Evolutionary conservation across 2,888 invertebrate genomes (phyloP), one percentile per base, ranked within the genome.

Genomic region (Punctoribates punctum): DNA sequence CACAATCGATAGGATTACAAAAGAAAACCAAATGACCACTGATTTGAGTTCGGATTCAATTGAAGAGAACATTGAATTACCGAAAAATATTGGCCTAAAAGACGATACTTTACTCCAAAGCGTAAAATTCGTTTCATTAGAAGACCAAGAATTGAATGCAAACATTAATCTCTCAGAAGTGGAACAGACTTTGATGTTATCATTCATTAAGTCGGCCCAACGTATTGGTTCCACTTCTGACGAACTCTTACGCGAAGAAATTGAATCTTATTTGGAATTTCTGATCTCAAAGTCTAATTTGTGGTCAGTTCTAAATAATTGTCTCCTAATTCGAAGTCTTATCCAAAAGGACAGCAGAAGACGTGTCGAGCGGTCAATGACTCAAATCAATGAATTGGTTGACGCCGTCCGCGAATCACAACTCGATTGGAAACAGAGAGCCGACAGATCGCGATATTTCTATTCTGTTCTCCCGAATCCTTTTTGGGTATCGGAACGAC

Each of bases 31-130:
- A 27, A 25, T 72, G 46, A 46, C 9, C 11, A 17, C 27, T 17
- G 27, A 67, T 1, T 48, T 20, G 46, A 73, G 20, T n/a, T 20
- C 13, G 20, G 42, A 74, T 42, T n/a, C 13, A 38, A 1, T 5
- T 0, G 17, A 42, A 4, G n/a, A 34, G 46, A 42, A 20, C 15
- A 42, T 29, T 38, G 57, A 73, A 38, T 73, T 80, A 72, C 80
- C 81, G 11, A 67, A 87, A 79, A 88, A 92, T 79, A 83, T 95
- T 4, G 86, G 88, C 67, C 84, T 96, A 34, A 88, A 93, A 79
- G 96, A 97, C 85, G 96, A 97, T 81, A 89, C 93, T 1, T 87
- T 95, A 75, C 85, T 96, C 57, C 90, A 95, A 81, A 88, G 88
- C 79, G 89, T 95, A 72, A 85, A 89, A 78, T 94, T 91, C 82